Base-by-base conservation (phyloP, 1,140 invertebrate species). In the Hypsibius dujardini region DNA sequence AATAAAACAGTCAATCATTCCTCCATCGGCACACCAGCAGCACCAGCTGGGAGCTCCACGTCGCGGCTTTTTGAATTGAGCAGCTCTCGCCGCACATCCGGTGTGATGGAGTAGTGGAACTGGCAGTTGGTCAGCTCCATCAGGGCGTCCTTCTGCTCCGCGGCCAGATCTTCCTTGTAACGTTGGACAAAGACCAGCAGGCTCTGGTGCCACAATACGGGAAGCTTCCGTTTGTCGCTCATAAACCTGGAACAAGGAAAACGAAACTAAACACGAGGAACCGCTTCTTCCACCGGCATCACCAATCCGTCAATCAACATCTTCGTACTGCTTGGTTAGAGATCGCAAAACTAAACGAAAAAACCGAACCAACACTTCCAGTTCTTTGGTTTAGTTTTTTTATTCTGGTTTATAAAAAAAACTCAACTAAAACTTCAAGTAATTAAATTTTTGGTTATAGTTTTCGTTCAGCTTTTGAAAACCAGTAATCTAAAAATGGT, bases 191-290 rank as follows among this genome's bases (percentile, higher is more conserved):
- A 98, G 1, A 90, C 90, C 59, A 98, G 80, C 28, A 98, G 82
- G 70, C 90, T 85, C 78, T 98, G 94, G 80, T 98, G 94, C 95
- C 95, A 98, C 69, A 98, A 78, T 14, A 98, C 93, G 15, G 95
- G 95, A 72, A 98, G 80, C 73, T 87, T 85, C 73, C 91, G 84
- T 69, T 82, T 80, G 76, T 96, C 92, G 74, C 83, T 81, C 77
- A 89, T 85, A 80, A 96, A 95, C 76, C 91, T 93, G 76, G 67
- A 82, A 77, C 73, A 70, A 75, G 15, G 73, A 28, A 71, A 47
- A 1, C 62, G 7, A 59, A 71, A 71, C 59, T 71, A 45, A 59
- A 47, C 45, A 12, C 45, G 47, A 71, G 7, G 47, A 73, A 73
- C 2, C 50, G 40, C 3, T 72, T 46, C 50, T 7, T 56, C 50